Base-by-base conservation (phyloP, 2,888 invertebrate species). In the Brachyopa scutellaris region DNA sequence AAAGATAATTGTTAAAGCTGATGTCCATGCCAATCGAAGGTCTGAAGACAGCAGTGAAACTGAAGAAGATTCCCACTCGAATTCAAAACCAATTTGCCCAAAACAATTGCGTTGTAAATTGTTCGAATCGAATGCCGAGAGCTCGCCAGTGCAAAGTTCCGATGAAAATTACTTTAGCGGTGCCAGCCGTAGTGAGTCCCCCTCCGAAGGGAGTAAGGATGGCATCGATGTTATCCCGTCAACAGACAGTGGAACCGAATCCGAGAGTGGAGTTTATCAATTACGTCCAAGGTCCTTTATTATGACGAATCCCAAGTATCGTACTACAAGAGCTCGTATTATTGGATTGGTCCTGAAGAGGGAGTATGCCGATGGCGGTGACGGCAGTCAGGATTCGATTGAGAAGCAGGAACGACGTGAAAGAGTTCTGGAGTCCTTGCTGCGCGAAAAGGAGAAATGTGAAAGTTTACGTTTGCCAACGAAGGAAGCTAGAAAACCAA, bases 291-390 rank as follows among this genome's bases (percentile, higher is more conserved):
- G 72, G 3, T 45, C 77, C 11, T 17, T 9, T 51, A 69, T 45
- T 7, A 51, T 77, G 53, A 55, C 79, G 2, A 85, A 85, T 33
- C 83, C 85, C 0, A 87, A 86, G 49, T 40, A 69, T 0, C 84
- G 85, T 8, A 76, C 86, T 2, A 84, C 85, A 8, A 85, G 87
- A 11, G 87, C 88, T 0, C 87, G 88, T 45, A 86, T 88, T 13
- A 85, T 89, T 21, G 86, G 85, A 26, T 82, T 88, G 84, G 85
- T 88, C 0, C 69, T 87, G 2, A 89, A 88, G 45, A 85, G 86
- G 8, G 86, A 87, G 4, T 85, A 85, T 13, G 62, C 83, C 40
- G 51, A 64, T 31, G 62, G 69, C 5, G 69, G 69, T 31, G 62
- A 62, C 5, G 69, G 69, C 51, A 47, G 78, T 0, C 62, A 57